Conservation (phyloP, 2,113 vertebrate genomes). For the Megatriorchis doriae region DNA sequence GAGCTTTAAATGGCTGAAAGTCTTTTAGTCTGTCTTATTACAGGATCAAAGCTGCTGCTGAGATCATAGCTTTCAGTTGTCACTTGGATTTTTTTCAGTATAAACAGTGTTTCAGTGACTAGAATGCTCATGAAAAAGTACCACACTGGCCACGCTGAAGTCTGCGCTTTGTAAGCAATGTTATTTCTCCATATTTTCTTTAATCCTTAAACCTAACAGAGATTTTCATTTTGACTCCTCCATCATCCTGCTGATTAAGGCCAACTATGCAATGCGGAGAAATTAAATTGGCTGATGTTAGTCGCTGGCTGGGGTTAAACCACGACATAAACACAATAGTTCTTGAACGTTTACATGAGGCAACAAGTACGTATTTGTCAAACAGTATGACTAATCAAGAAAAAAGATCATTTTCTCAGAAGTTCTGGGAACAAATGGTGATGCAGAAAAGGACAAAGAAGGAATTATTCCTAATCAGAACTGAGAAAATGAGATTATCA, state of each 20-base stretch:
- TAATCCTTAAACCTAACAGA: not conserved
- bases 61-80: not conserved
- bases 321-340: not conserved
- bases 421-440: not conserved
- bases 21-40: not conserved
- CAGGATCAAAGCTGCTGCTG: not conserved
- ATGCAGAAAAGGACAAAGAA: not conserved
- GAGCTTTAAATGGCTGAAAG: not conserved
- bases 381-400: not conserved
- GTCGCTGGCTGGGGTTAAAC: too few relatives aligned
- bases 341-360: fast-evolving
- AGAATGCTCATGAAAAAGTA: not conserved
- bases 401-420: not conserved
- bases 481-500: not conserved
- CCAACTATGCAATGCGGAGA: not conserved
- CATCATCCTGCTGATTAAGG: not conserved
- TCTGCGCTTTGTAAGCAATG: not conserved
- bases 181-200: not conserved
- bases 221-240: not conserved
- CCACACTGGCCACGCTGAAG: not conserved
- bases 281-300: not conserved
- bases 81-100: not conserved
- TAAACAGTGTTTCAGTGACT: not conserved
- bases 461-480: not conserved
- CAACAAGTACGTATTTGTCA: not conserved